Percentiles rank a stretch among this genome's conserved stretches.
These are phyloP conservation scores for Cyphomyrus plagiostoma DNA, from an alignment of 2,113 vertebrate genomes.

Conservation along the genomic window DNA sequence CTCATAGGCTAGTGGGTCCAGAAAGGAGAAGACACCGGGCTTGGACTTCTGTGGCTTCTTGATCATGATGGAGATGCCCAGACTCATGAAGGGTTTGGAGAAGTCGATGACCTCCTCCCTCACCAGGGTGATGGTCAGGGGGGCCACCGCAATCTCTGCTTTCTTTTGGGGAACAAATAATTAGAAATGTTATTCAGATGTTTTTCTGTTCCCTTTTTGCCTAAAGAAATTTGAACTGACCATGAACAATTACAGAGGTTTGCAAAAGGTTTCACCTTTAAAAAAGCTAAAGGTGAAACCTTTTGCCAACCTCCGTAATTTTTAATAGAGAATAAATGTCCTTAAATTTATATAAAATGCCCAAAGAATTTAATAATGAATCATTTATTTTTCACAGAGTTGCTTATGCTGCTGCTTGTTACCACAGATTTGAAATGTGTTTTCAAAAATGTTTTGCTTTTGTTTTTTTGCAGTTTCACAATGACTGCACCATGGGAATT, in stretches of 20 bases:
- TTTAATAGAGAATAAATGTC: neutral
- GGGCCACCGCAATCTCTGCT: constrained; percentile 99
- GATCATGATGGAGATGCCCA: constrained; percentile 99
- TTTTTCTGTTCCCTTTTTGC: neutral
- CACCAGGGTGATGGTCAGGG: constrained; percentile 97
- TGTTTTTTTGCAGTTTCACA: neutral
- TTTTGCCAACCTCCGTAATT: neutral
- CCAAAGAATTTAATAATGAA: no score
- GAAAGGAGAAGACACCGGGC: constrained; percentile 97
- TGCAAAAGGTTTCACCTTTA: no score
- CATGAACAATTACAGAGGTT: neutral
- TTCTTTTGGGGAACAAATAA: constrained; percentile 63
- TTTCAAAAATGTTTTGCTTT: neutral
- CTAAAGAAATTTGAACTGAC: neutral
- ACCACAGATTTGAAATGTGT: neutral
- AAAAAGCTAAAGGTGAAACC: neutral
- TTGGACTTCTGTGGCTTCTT: constrained; percentile 99
- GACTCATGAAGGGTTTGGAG: constrained; percentile 98
- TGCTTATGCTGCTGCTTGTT: neutral
- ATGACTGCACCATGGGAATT: neutral
- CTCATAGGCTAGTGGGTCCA: constrained; percentile 97
- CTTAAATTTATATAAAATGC: neutral
- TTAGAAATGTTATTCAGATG: neutral
- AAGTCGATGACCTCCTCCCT: constrained; percentile 99
- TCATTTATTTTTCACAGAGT: no score